Evolutionary conservation across 2,113 vertebrate genomes (phyloP).

Genomic region (Podarcis raffonei): DNA sequence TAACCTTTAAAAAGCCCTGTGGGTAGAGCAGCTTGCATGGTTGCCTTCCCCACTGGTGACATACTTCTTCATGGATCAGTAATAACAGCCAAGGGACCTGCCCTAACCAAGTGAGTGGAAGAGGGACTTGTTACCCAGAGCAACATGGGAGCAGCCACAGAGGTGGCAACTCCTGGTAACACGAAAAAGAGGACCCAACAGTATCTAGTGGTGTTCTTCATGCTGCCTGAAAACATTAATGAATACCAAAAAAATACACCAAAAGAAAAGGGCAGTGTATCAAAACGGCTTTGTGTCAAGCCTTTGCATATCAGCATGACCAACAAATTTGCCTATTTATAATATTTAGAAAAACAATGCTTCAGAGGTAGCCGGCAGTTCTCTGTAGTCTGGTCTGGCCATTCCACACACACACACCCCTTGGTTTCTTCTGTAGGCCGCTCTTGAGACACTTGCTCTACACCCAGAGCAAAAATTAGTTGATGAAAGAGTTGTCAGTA

Average conservation of each 20-base stretch:
- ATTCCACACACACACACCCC: constrained; percentile 35
- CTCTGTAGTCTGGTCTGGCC: constrained; percentile 60
- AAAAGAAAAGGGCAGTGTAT: not conserved
- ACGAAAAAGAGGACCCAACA: not conserved
- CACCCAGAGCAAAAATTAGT: constrained; percentile 49
- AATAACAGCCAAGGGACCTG: not conserved
- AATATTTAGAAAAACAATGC: constrained; percentile 20
- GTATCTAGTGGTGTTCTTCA: not conserved
- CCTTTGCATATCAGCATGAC: not conserved
- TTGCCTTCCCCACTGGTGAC: not conserved
- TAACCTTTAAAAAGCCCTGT: too few species aligned
- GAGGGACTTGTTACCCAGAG: not conserved
- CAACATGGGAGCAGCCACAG: not conserved
- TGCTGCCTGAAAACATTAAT: not conserved
- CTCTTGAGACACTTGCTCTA: constrained; percentile 49
- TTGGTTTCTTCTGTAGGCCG: constrained; percentile 44
- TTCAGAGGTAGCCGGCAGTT: constrained; percentile 19
- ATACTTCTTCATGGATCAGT: not conserved
- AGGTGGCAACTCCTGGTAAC: not conserved
- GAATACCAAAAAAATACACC: not conserved
- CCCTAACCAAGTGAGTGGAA: not conserved
- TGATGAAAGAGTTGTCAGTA: constrained; percentile 35
- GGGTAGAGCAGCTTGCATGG: not conserved
- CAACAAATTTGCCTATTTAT: not conserved
- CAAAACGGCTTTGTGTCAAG: not conserved